phyloP scores from a whole-genome alignment of 2,113 vertebrate genomes.

The Leptocoma aspasia region DNA sequence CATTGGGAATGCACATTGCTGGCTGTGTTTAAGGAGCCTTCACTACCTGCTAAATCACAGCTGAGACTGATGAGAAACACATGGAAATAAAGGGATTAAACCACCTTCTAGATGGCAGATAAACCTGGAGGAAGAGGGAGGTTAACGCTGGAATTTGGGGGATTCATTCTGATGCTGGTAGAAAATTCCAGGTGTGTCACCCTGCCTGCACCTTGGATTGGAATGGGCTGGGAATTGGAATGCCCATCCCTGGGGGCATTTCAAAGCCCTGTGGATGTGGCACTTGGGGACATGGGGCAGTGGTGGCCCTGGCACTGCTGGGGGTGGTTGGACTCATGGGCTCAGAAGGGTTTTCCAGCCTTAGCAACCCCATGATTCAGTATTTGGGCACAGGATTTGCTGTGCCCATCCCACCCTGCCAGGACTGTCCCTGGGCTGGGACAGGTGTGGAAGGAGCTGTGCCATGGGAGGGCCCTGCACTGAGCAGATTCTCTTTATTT shows the following conservation, averaged over 20 bases:
- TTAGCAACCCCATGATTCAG: rapidly evolving
- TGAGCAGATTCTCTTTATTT: neutral
- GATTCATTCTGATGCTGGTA: neutral
- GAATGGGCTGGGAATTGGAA: neutral
- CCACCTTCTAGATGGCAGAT: rapidly evolving
- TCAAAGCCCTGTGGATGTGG: neutral
- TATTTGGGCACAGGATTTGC: rapidly evolving
- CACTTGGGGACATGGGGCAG: neutral
- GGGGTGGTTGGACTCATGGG: rapidly evolving
- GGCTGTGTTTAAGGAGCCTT: neutral
- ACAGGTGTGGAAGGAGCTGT: rapidly evolving
- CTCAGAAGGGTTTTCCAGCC: neutral
- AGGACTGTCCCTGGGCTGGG: neutral
- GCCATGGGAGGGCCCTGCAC: rapidly evolving
- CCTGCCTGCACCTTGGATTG: rapidly evolving
- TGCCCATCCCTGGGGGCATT: neutral
- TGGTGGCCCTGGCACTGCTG: neutral
- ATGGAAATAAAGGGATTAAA: neutral
- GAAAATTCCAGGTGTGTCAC: neutral
- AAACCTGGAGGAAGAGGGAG: rapidly evolving
- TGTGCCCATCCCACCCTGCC: neutral
- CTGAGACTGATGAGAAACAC: neutral
- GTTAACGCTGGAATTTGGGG: neutral
- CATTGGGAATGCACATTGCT: neutral
- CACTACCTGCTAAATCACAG: neutral